These are phyloP conservation scores for Branchinecta lynchi DNA, from an alignment of 1,140 invertebrate genomes.

Conservation along the genomic window DNA sequence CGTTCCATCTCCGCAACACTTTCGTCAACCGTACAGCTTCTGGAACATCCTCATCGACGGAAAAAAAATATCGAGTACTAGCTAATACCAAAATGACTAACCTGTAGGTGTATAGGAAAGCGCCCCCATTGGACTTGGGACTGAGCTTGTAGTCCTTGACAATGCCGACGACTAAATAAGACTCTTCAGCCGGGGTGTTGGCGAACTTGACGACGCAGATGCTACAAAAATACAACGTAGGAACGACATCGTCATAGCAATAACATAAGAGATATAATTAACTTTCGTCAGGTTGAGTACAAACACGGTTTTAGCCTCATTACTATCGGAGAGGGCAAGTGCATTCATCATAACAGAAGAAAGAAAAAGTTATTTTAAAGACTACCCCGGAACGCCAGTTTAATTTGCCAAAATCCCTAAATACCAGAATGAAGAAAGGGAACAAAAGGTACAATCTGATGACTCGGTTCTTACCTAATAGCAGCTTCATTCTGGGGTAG, in stretches of 20 bases:
- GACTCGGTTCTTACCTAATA: slow-evolving; percentile 45
- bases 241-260: slow-evolving; percentile 1
- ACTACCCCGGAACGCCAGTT: slow-evolving; percentile 1
- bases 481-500: slow-evolving; percentile 95
- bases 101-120: slow-evolving; percentile 75
- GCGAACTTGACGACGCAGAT: slow-evolving; percentile 54
- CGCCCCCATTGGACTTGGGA: slow-evolving; percentile 58
- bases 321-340: slow-evolving; percentile 8
- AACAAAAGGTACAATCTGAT: too few species aligned
- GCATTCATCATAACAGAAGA: slow-evolving; percentile 13
- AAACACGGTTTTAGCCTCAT: not conserved
- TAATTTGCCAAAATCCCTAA: not conserved
- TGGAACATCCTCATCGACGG: not conserved
- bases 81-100: slow-evolving; percentile 30
- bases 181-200: slow-evolving; percentile 48
- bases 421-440: slow-evolving; percentile 12
- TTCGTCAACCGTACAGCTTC: too few species aligned
- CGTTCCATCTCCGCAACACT: too few species aligned
- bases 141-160: slow-evolving; percentile 79
- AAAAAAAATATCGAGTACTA: not conserved
- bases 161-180: slow-evolving; percentile 68
- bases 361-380: slow-evolving; percentile 14
- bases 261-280: not conserved
- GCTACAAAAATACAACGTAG: slow-evolving; percentile 34
- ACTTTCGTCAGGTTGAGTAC: too few species aligned